A percentile compares a stretch with the other conserved stretches of the same genome.
Evolutionary conservation across 1,140 invertebrate genomes (phyloP).

Genomic region (Bombus turneri): DNA sequence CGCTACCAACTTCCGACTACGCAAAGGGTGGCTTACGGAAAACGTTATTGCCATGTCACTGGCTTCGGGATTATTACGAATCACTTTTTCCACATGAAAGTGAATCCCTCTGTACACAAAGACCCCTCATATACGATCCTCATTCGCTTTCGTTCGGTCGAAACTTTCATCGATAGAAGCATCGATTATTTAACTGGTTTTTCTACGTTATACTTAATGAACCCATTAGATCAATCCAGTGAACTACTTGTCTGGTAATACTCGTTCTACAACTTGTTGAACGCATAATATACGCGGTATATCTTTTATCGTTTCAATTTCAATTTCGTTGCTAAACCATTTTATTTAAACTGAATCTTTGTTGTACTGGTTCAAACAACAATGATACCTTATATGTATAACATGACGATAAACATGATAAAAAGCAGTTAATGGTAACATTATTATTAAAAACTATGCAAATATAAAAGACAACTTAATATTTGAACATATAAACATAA

Average conservation of each 20-base stretch:
- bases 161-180: not conserved
- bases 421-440: not conserved
- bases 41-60: conserved; percentile 76
- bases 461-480: not conserved
- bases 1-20: conserved; percentile 40
- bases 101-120: conserved; percentile 59
- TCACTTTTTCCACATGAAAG: conserved; percentile 78
- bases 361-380: not conserved
- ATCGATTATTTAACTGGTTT: not conserved
- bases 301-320: not conserved
- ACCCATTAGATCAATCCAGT: not conserved
- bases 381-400: not conserved
- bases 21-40: conserved; percentile 71
- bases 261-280: not conserved
- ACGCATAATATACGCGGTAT: not conserved
- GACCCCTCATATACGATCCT: not conserved
- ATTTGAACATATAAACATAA: not conserved
- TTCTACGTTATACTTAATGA: not conserved
- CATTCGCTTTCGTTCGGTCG: not conserved
- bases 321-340: not conserved
- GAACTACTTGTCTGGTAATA: not conserved
- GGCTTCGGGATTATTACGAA: conserved; percentile 77
- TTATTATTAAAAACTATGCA: not conserved
- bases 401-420: not conserved
- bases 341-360: not conserved